Percentiles rank a stretch among this genome's conserved stretches.
Conservation (phyloP, 2,797 vertebrate species). For the Gastrophryne carolinensis region DNA sequence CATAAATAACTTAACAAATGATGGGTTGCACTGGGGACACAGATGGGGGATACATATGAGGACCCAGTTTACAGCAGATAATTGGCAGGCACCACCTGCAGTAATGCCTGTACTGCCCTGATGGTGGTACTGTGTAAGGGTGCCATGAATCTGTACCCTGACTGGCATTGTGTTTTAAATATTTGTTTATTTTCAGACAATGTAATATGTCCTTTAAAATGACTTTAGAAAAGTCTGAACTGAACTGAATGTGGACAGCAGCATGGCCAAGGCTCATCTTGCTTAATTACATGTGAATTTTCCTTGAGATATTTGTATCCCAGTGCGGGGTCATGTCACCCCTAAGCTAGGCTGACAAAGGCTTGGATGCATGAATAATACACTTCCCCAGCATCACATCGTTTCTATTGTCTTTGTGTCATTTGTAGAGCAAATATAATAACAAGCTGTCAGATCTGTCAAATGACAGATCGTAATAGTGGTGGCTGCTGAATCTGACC, state of each 20-base stretch:
- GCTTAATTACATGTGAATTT: background rate
- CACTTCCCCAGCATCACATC: conserved; percentile 3
- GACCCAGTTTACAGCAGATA: too few relatives aligned
- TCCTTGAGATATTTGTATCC: background rate
- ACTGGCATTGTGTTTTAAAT: too few relatives aligned
- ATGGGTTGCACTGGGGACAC: too few relatives aligned
- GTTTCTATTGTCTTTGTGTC: conserved; percentile 39
- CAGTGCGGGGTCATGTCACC: background rate
- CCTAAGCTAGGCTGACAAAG: background rate
- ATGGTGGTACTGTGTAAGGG: too few relatives aligned
- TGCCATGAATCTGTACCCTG: too few relatives aligned
- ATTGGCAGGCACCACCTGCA: too few relatives aligned
- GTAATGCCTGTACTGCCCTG: too few relatives aligned
- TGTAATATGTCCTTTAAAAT: background rate
- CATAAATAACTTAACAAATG: too few relatives aligned
- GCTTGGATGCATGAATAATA: conserved; percentile 17
- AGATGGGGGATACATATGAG: too few relatives aligned
- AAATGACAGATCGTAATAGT: conserved; percentile 27
- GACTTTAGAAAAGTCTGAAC: background rate
- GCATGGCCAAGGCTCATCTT: background rate
- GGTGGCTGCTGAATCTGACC: conserved; percentile 26
- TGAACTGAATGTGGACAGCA: background rate
- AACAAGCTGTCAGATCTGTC: conserved; percentile 16
- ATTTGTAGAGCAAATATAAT: conserved; percentile 32
- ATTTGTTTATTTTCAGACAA: too few relatives aligned